phyloP scores from a whole-genome alignment of 2,113 vertebrate genomes.

The Asarcornis scutulata region DNA sequence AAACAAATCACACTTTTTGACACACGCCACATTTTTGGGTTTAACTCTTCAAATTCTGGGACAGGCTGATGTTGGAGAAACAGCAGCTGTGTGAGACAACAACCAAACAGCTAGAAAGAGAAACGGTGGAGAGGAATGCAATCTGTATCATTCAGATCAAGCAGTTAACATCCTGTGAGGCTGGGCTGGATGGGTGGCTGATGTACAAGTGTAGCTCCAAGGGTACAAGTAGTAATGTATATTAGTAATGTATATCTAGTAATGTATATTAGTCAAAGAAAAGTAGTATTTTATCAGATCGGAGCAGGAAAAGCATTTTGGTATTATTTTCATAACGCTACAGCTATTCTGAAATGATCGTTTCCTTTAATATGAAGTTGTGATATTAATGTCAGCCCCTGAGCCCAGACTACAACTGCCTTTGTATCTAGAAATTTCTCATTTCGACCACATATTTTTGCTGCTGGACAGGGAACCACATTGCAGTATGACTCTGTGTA shows the following conservation, averaged over 20 bases:
- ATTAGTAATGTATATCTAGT: slow-evolving; percentile 11
- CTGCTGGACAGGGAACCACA: neutral
- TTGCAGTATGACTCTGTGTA: neutral
- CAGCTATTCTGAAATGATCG: neutral
- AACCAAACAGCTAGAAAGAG: neutral
- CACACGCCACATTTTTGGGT: neutral
- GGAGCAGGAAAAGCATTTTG: neutral
- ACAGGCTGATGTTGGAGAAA: neutral
- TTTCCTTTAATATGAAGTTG: neutral
- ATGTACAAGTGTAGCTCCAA: neutral
- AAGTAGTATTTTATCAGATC: slow-evolving; percentile 3
- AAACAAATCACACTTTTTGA: neutral
- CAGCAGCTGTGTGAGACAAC: neutral
- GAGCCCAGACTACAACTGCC: neutral
- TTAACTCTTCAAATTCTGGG: neutral
- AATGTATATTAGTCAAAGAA: slow-evolving; percentile 9
- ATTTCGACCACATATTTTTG: neutral
- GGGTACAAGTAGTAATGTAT: neutral
- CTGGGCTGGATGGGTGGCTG: neutral
- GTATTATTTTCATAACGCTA: neutral
- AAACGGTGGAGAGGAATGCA: neutral
- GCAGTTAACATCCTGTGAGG: neutral
- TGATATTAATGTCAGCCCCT: neutral
- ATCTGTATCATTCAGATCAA: neutral
- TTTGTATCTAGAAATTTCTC: neutral